Evolutionary conservation across 2,888 invertebrate species (phyloP).

Genomic region (Amphipoea lucens): DNA sequence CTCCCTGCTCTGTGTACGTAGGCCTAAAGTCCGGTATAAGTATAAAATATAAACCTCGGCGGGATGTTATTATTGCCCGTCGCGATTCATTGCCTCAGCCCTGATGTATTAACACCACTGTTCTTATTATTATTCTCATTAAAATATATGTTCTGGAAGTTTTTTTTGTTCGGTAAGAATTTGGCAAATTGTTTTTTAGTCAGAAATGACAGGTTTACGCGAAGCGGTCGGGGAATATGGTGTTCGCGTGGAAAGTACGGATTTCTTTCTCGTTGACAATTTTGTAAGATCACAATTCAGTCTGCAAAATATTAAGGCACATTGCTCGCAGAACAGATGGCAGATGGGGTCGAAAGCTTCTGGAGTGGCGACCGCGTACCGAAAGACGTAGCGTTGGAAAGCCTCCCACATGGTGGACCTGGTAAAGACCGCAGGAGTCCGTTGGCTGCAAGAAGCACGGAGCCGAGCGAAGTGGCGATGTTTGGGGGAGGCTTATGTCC

Average conservation of each 20-base stretch:
- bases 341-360: neutral
- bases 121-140: slow-evolving; percentile 50
- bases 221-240: neutral
- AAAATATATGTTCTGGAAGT: slow-evolving; percentile 52
- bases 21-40: slow-evolving; percentile 62
- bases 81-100: slow-evolving; percentile 66
- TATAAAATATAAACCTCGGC: slow-evolving; percentile 67
- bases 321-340: neutral
- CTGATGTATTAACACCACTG: slow-evolving; percentile 64
- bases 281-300: neutral
- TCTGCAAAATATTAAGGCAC: neutral
- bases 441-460: neutral
- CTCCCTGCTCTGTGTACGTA: slow-evolving; percentile 47
- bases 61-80: slow-evolving; percentile 70
- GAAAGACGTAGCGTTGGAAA: neutral
- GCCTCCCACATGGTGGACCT: neutral
- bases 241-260: neutral
- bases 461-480: neutral
- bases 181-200: slow-evolving; percentile 32
- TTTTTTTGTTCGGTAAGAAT: slow-evolving; percentile 1
- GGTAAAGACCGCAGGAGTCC: too few species aligned
- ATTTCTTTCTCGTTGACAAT: neutral
- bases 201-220: slow-evolving; percentile 7
- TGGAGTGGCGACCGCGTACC: neutral
- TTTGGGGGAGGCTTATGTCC: neutral